Evolutionary conservation across 2,888 invertebrate species (phyloP).

Genomic region (Tuberolachnus salignus): DNA sequence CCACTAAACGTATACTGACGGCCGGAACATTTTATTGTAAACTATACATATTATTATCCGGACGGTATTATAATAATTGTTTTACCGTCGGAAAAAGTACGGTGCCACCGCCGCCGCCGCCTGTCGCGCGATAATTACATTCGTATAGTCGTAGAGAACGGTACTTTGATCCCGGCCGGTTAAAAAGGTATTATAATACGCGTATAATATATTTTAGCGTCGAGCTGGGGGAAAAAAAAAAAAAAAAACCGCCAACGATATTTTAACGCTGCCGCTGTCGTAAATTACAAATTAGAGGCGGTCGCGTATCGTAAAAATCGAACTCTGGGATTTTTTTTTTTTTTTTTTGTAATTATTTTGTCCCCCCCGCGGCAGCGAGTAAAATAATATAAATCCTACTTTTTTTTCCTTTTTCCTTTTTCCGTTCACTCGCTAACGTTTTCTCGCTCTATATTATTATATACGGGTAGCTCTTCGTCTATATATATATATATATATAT

Average conservation of each 20-base stretch:
- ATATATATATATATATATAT: too few species aligned
- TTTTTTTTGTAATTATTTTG: slow-evolving; percentile 3
- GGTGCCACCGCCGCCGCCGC: too few species aligned
- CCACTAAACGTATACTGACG: too few species aligned
- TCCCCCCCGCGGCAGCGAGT: slow-evolving; percentile 5
- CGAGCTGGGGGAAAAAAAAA: neutral
- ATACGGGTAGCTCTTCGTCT: too few species aligned
- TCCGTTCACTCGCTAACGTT: neutral
- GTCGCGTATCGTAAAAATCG: slow-evolving; percentile 16
- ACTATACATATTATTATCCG: too few species aligned
- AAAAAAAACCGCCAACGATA: slow-evolving; percentile 8
- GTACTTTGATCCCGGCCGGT: too few species aligned
- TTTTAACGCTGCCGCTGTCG: slow-evolving; percentile 20
- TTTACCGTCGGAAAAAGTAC: too few species aligned
- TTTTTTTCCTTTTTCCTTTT: neutral
- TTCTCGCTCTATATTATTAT: neutral
- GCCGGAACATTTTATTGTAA: too few species aligned
- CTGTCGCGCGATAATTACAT: slow-evolving; percentile 20
- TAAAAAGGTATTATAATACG: slow-evolving; percentile 15
- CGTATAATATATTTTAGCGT: slow-evolving; percentile 24
- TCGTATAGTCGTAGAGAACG: too few species aligned
- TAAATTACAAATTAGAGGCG: slow-evolving; percentile 32
- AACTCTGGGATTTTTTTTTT: neutral
- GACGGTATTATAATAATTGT: too few species aligned
- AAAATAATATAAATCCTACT: too few species aligned